Base-by-base conservation (phyloP, 1,140 invertebrate species). In the Drosophila auraria region DNA sequence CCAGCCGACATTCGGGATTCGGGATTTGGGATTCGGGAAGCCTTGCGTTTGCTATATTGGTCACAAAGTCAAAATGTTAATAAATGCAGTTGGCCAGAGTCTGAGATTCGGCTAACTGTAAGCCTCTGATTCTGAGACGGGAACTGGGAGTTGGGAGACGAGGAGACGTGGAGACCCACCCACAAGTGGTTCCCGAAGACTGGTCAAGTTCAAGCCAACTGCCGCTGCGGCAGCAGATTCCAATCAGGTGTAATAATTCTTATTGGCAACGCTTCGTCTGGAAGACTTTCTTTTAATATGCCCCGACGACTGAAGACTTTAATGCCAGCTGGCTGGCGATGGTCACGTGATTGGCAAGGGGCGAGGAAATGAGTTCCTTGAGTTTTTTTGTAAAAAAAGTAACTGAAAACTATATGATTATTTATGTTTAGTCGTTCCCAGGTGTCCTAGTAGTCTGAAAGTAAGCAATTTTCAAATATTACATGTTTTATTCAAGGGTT, bases 171-270 rank as follows among this genome's bases (percentile, higher is more conserved):
- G 36, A 40, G 54, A 90, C 86, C 86, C 86, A 90, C 86, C 87
- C 66, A 71, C 76, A 57, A 78, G 76, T 57, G 54, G 54, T 40
- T 57, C 36, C 36, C 40, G 38, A 57, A 68, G 49, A 71, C 71
- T 91, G 89, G 89, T 91, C 89, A 91, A 91, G 89, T 91, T 82
- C 82, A 80, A 63, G 82, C 78, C 36, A 57, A 57, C 54, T 80
- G 76, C 77, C 60, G 74, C 82, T 63, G 50, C 68, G 63, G 81
- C 86, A 86, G 75, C 82, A 75, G 90, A 92, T 93, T 86, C 84
- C 91, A 93, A 92, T 93, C 92, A 92, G 92, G 91, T 93, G 91
- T 92, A 93, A 93, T 92, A 93, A 93, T 93, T 92, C 87, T 91
- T 92, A 92, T 92, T 92, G 82, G 91, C 81, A 89, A 92, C 87